These are phyloP conservation scores for Harpalus rubripes DNA, from an alignment of 2,888 invertebrate genomes.

Conservation along the genomic window DNA sequence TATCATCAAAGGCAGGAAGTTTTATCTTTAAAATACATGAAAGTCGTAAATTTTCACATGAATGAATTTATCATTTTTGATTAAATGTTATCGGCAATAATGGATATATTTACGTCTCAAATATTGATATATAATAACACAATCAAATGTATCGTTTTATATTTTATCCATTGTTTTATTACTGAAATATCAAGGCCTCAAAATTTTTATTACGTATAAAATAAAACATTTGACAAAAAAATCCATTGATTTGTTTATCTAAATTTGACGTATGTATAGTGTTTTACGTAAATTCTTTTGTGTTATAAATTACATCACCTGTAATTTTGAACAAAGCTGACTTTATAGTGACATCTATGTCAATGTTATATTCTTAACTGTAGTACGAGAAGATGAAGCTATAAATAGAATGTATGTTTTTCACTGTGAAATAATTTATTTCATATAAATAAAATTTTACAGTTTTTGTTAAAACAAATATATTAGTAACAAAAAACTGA, in stretches of 20 bases:
- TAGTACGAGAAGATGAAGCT: too few relatives aligned
- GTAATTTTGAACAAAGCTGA: too few relatives aligned
- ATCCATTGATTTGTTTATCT: not conserved
- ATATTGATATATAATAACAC: not conserved
- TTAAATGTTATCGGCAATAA: not conserved
- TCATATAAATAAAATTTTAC: not conserved
- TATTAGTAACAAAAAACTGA: too few relatives aligned
- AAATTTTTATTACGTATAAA: not conserved
- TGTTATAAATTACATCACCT: too few relatives aligned
- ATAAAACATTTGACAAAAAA: not conserved
- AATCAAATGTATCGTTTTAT: not conserved
- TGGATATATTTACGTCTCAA: not conserved
- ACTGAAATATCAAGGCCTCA: not conserved
- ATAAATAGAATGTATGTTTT: too few relatives aligned
- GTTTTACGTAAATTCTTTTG: not conserved
- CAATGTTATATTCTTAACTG: too few relatives aligned
- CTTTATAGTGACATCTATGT: too few relatives aligned
- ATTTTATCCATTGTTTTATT: constrained; percentile 17
- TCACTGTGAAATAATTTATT: too few relatives aligned
- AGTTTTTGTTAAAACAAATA: too few relatives aligned
- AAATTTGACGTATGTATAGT: not conserved
- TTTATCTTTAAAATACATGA: constrained; percentile 16
- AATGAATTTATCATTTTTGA: constrained; percentile 21
- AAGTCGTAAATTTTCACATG: not conserved
- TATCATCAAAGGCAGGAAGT: constrained; percentile 11